Conservation (phyloP, 2,888 invertebrate species). For the Nemapogon koenigi region DNA sequence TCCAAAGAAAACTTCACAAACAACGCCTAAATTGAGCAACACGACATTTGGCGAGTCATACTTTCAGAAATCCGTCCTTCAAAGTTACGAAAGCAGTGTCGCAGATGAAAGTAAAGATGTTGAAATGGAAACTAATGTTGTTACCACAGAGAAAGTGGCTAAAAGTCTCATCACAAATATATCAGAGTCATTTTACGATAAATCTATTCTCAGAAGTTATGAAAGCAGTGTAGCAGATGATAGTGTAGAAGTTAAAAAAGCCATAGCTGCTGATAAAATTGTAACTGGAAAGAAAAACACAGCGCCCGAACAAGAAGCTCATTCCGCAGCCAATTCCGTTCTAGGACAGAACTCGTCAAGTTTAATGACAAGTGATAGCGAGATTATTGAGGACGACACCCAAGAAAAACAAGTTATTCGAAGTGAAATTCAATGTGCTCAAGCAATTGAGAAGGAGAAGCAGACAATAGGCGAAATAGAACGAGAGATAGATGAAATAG, state of each 20-base stretch:
- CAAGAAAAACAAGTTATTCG: not conserved
- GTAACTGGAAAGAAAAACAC: conserved; percentile 17
- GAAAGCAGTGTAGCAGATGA: conserved; percentile 30
- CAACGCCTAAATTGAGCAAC: conserved; percentile 17
- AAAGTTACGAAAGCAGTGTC: conserved; percentile 31
- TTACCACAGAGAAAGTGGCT: conserved; percentile 25
- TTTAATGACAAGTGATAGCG: conserved; percentile 49
- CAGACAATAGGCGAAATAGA: conserved; percentile 48
- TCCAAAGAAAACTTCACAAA: conserved; percentile 22
- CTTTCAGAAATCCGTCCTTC: conserved; percentile 36
- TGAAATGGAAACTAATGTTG: conserved; percentile 18
- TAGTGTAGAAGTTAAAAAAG: conserved; percentile 20
- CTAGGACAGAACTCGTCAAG: conserved; percentile 30
- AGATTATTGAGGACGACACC: conserved; percentile 23
- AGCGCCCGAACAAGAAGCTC: conserved; percentile 4
- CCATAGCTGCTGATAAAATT: conserved; percentile 17
- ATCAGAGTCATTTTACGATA: conserved; percentile 33
- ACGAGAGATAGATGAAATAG: conserved; percentile 50
- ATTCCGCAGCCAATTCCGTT: conserved; percentile 14
- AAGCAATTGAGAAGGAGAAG: conserved; percentile 19
- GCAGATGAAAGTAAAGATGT: conserved; percentile 21
- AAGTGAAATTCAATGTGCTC: not conserved
- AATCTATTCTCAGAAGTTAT: conserved; percentile 37
- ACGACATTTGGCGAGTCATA: conserved; percentile 33
- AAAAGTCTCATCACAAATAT: conserved; percentile 24